Conservation (phyloP, 2,888 invertebrate species). For the Parasteatoda lunata region DNA sequence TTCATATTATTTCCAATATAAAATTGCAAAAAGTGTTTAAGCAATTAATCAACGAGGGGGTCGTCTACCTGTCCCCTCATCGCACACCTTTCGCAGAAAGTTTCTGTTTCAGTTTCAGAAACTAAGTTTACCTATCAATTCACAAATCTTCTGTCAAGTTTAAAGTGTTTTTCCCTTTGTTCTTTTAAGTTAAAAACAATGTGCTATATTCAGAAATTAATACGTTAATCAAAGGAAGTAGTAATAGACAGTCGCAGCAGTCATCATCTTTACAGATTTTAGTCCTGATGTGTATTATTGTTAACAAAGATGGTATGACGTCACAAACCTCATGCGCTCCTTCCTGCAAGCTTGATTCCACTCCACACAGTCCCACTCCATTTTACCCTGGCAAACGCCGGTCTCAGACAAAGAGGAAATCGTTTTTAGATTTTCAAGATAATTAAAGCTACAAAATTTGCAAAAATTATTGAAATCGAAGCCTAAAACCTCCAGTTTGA, state of each 20-base stretch:
- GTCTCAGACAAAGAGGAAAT: slow-evolving; percentile 68
- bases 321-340: slow-evolving; percentile 70
- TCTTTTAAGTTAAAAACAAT: too few species aligned
- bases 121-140: background rate
- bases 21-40: background rate
- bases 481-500: slow-evolving; percentile 36
- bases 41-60: background rate
- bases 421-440: slow-evolving; percentile 60
- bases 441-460: slow-evolving; percentile 32
- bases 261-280: slow-evolving; percentile 67
- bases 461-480: slow-evolving; percentile 49
- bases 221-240: slow-evolving; percentile 10
- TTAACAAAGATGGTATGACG: slow-evolving; percentile 69
- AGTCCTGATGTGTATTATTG: slow-evolving; percentile 69
- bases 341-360: slow-evolving; percentile 69
- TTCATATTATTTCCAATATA: too few species aligned
- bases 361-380: slow-evolving; percentile 69
- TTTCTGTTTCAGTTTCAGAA: slow-evolving; percentile 64
- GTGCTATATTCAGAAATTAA: too few species aligned
- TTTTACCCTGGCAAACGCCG: slow-evolving; percentile 69
- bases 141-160: too few species aligned
- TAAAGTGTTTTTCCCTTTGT: too few species aligned
- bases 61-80: slow-evolving; percentile 53
- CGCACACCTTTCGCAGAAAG: slow-evolving; percentile 43
- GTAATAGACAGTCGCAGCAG: slow-evolving; percentile 41